Conservation (phyloP, 2,888 invertebrate species). For the Neuroscelio doddi region DNA sequence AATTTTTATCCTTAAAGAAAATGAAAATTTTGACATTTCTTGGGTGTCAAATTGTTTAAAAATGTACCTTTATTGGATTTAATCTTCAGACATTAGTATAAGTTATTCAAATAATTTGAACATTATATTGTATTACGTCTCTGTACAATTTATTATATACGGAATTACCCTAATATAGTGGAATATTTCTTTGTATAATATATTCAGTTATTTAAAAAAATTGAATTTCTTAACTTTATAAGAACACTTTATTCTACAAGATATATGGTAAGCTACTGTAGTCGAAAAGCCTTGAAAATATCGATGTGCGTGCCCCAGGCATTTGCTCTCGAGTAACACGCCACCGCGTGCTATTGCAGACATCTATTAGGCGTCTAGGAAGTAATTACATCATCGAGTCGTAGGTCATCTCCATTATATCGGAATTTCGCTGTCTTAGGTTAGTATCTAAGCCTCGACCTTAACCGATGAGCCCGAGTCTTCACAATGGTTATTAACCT, state of each 20-base stretch:
- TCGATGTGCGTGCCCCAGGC: slow-evolving; percentile 28
- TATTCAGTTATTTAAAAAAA: no score
- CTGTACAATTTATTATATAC: no score
- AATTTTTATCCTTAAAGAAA: no score
- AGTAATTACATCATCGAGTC: slow-evolving; percentile 67
- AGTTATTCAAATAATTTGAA: no score
- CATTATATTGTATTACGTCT: no score
- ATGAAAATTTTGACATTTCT: no score
- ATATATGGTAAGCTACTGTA: background rate
- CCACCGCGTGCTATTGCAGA: slow-evolving; percentile 37
- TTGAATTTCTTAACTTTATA: no score
- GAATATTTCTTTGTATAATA: no score
- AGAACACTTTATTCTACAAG: background rate
- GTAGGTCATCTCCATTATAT: slow-evolving; percentile 69
- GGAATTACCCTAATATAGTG: no score
- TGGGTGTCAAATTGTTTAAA: no score
- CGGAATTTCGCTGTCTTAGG: slow-evolving; percentile 62
- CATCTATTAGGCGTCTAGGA: slow-evolving; percentile 62
- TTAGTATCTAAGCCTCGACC: slow-evolving; percentile 48
- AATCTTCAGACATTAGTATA: no score
- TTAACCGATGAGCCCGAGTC: slow-evolving; percentile 48
- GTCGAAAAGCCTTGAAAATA: slow-evolving; percentile 3
- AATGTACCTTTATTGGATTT: no score
- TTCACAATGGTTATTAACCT: slow-evolving; percentile 66
- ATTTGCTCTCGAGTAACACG: slow-evolving; percentile 38